phyloP scores from a whole-genome alignment of 2,888 invertebrate genomes.

The Diplolepis rosae region DNA sequence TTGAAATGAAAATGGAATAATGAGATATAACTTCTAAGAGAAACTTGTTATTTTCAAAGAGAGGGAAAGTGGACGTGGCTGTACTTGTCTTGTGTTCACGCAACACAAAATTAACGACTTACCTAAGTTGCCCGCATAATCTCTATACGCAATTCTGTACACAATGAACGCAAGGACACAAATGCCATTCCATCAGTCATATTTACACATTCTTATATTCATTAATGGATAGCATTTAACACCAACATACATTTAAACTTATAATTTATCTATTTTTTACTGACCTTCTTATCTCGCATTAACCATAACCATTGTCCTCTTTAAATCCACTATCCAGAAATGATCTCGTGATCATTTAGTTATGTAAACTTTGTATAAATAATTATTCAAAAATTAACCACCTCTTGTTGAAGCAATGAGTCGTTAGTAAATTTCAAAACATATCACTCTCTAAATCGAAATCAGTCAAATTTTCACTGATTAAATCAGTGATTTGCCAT shows the following conservation, averaged over 20 bases:
- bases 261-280: slow-evolving; percentile 7
- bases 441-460: too few relatives aligned
- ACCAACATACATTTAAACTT: slow-evolving; percentile 19
- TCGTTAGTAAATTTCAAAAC: too few relatives aligned
- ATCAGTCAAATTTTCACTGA: too few relatives aligned
- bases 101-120: slow-evolving; percentile 14
- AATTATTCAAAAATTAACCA: not conserved
- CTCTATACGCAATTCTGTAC: not conserved
- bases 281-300: slow-evolving; percentile 3
- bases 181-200: slow-evolving; percentile 2
- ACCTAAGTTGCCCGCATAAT: not conserved
- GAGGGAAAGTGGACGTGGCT: not conserved
- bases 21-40: not conserved
- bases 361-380: not conserved
- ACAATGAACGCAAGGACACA: not conserved
- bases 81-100: not conserved
- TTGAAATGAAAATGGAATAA: too few relatives aligned
- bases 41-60: not conserved
- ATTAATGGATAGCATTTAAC: not conserved
- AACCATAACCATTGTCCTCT: slow-evolving; percentile 3
- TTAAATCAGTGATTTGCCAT: too few relatives aligned
- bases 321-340: slow-evolving; percentile 1
- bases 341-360: not conserved
- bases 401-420: too few relatives aligned
- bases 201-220: not conserved